These are phyloP conservation scores for Frieseomelitta varia DNA, from an alignment of 1,140 invertebrate genomes.

Conservation along the genomic window DNA sequence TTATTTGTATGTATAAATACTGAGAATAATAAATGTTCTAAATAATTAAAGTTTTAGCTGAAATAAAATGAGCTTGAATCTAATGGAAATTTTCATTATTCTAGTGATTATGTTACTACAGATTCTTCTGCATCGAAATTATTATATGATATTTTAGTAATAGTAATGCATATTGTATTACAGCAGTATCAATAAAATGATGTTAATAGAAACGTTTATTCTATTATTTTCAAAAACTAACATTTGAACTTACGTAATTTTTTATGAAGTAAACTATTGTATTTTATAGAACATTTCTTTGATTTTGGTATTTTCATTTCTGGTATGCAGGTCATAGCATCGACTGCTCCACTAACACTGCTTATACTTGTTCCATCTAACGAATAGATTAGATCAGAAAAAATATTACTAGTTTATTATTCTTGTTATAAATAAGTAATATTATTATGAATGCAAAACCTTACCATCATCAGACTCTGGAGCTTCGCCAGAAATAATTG, in stretches of 20 bases:
- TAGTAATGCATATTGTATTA: slow-evolving; percentile 66
- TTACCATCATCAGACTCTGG: slow-evolving; percentile 79
- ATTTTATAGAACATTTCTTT: slow-evolving; percentile 77
- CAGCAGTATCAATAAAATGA: slow-evolving; percentile 68
- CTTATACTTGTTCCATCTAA: slow-evolving; percentile 75
- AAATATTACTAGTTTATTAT: not conserved
- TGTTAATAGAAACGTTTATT: slow-evolving; percentile 53
- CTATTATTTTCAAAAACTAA: not conserved
- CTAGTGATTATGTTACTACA: slow-evolving; percentile 47
- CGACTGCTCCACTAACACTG: slow-evolving; percentile 76
- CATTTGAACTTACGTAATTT: slow-evolving; percentile 76
- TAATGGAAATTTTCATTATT: slow-evolving; percentile 35
- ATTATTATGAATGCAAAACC: not conserved
- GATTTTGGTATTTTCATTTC: slow-evolving; percentile 73
- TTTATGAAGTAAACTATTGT: slow-evolving; percentile 80
- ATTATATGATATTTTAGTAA: slow-evolving; percentile 63
- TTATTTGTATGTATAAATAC: slow-evolving; percentile 39
- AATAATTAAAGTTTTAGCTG: slow-evolving; percentile 47
- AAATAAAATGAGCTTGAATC: slow-evolving; percentile 42
- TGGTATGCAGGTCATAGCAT: slow-evolving; percentile 75
- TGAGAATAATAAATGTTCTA: slow-evolving; percentile 16
- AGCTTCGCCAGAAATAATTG: slow-evolving; percentile 79
- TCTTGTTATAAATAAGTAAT: not conserved
- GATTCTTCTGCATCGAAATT: slow-evolving; percentile 54
- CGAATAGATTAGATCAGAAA: slow-evolving; percentile 14